A percentile compares a stretch with the other conserved stretches of the same genome.
Evolutionary conservation across 2,888 invertebrate species (phyloP).

Genomic region (Ceraclea dissimilis): DNA sequence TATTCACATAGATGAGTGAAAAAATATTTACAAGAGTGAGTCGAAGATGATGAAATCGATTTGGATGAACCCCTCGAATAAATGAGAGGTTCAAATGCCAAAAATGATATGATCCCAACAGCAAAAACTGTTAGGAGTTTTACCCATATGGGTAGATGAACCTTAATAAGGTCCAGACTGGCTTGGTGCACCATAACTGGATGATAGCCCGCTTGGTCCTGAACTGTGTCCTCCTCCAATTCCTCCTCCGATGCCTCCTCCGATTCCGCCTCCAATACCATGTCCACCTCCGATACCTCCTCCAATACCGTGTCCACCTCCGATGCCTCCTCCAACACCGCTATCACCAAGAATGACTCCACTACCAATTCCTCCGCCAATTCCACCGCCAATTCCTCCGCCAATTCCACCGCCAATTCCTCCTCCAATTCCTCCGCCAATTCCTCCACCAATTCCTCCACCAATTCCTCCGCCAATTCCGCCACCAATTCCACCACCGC

Average conservation of each 20-base stretch:
- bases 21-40: slow-evolving; percentile 29
- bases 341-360: slow-evolving; percentile 28
- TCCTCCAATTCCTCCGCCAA: slow-evolving; percentile 42
- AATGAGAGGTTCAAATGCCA: slow-evolving; percentile 24
- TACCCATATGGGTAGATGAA: slow-evolving; percentile 20
- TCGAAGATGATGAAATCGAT: slow-evolving; percentile 27
- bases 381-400: slow-evolving; percentile 27
- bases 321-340: slow-evolving; percentile 31
- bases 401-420: slow-evolving; percentile 27
- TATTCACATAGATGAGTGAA: slow-evolving; percentile 28
- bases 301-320: slow-evolving; percentile 46
- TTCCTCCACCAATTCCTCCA: slow-evolving; percentile 28
- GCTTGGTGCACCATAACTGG: slow-evolving; percentile 33
- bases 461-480: slow-evolving; percentile 35
- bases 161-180: slow-evolving; percentile 39
- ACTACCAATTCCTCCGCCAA: slow-evolving; percentile 27
- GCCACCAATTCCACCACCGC: slow-evolving; percentile 25
- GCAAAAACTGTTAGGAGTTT: slow-evolving; percentile 11
- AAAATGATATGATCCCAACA: slow-evolving; percentile 23
- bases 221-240: too few species aligned
- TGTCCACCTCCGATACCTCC: slow-evolving; percentile 50
- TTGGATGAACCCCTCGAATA: slow-evolving; percentile 26
- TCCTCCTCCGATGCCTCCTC: slow-evolving; percentile 29
- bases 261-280: slow-evolving; percentile 19
- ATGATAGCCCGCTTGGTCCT: slow-evolving; percentile 27